Evolutionary conservation across 2,888 invertebrate genomes (phyloP).

Genomic region (Aradus depressus): DNA sequence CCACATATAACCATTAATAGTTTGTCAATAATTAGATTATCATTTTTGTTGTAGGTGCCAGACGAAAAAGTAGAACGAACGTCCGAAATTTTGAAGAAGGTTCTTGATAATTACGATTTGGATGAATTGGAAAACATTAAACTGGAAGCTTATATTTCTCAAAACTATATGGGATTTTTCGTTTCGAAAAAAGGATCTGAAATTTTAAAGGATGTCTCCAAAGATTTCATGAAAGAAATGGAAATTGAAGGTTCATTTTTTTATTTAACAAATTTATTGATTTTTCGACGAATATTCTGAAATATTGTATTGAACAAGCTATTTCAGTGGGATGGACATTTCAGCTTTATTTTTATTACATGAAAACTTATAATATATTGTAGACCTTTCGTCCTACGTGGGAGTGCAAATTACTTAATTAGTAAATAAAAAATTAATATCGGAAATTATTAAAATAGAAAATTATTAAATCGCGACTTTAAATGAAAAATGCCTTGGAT

Average conservation of each 20-base stretch:
- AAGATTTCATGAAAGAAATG: slow-evolving; percentile 36
- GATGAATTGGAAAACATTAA: slow-evolving; percentile 39
- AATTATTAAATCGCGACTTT: too few relatives aligned
- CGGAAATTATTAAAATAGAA: too few relatives aligned
- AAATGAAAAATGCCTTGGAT: too few relatives aligned
- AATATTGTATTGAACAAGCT: too few relatives aligned
- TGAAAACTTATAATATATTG: too few relatives aligned
- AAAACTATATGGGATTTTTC: slow-evolving; percentile 85
- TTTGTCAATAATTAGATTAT: background rate
- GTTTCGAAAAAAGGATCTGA: slow-evolving; percentile 58
- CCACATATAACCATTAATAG: too few relatives aligned
- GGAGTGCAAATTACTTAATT: too few relatives aligned
- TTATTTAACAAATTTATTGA: background rate
- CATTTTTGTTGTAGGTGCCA: background rate
- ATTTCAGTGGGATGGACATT: too few relatives aligned
- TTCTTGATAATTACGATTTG: background rate
- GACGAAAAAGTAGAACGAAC: background rate
- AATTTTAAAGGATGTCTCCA: slow-evolving; percentile 68
- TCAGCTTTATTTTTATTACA: too few relatives aligned
- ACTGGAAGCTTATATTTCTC: slow-evolving; percentile 72
- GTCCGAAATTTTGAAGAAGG: background rate
- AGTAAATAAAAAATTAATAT: too few relatives aligned
- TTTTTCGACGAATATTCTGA: too few relatives aligned
- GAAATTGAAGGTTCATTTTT: background rate
- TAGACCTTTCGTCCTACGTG: too few relatives aligned